phyloP scores from a whole-genome alignment of 2,888 invertebrate species.

The Drosophila heteroneura region DNA sequence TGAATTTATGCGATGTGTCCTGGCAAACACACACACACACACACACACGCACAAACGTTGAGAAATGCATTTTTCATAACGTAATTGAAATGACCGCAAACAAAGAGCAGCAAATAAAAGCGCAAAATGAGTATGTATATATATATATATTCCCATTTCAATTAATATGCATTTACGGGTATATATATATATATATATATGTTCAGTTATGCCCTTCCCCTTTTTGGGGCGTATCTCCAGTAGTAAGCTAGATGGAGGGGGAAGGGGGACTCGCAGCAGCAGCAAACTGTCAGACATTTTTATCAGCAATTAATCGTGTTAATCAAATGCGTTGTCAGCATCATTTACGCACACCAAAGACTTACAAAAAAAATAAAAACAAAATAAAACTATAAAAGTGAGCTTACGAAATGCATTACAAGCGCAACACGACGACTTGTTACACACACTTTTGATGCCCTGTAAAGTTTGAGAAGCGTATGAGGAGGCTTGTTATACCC shows the following conservation, averaged over 20 bases:
- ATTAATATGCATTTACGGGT: slow-evolving; percentile 45
- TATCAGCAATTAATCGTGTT: slow-evolving; percentile 84
- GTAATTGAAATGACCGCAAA: slow-evolving; percentile 64
- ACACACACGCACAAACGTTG: slow-evolving; percentile 25
- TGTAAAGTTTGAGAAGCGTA: slow-evolving; percentile 6
- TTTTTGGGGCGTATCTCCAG: slow-evolving; percentile 51
- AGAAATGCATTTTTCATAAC: slow-evolving; percentile 76
- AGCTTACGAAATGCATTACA: slow-evolving; percentile 73
- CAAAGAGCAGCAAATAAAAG: slow-evolving; percentile 1
- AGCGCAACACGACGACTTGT: slow-evolving; percentile 50
- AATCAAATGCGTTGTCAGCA: slow-evolving; percentile 84
- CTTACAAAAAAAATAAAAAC: slow-evolving; percentile 6
- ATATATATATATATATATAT: neutral
- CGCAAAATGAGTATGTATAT: neutral
- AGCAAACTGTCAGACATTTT: slow-evolving; percentile 76
- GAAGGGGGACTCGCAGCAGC: neutral
- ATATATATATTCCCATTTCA: slow-evolving; percentile 23
- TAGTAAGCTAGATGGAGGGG: slow-evolving; percentile 39
- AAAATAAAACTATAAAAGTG: slow-evolving; percentile 30
- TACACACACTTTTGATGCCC: slow-evolving; percentile 48
- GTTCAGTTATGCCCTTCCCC: slow-evolving; percentile 2
- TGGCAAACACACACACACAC: slow-evolving; percentile 24
- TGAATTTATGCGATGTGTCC: slow-evolving; percentile 73
- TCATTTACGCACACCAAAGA: slow-evolving; percentile 73
- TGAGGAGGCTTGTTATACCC: neutral